phyloP scores from a whole-genome alignment of 2,888 invertebrate genomes.

The Kuschelorhynchus macadamiae region DNA sequence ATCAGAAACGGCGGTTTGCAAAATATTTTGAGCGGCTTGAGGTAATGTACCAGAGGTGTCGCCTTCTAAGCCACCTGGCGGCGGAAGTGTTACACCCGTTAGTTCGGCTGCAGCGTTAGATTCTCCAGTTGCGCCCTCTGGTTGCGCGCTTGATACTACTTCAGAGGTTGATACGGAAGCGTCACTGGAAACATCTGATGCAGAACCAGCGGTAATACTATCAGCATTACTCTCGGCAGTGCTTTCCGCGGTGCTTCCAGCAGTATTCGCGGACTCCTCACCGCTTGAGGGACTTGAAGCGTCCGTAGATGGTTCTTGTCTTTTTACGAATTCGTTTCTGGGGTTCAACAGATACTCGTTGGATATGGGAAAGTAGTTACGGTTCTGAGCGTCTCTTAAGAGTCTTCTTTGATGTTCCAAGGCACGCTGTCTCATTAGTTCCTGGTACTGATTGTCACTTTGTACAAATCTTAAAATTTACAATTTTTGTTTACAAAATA shows the following conservation, averaged over 20 bases:
- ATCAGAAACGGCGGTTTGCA: conserved; percentile 39
- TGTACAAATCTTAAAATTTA: conserved; percentile 27
- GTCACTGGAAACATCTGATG: background rate
- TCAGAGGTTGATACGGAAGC: no score
- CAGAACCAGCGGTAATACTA: background rate
- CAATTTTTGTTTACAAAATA: no score
- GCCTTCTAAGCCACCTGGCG: background rate
- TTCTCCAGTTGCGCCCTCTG: no score
- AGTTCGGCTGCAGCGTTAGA: no score
- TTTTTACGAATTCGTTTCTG: conserved; percentile 27
- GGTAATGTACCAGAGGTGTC: conserved; percentile 19
- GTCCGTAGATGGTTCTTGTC: conserved; percentile 22
- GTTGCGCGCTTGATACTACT: no score
- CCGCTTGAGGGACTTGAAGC: conserved; percentile 5
- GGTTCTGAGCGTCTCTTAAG: conserved; percentile 1
- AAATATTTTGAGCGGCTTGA: conserved; percentile 34
- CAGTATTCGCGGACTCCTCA: background rate
- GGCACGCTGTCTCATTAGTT: conserved; percentile 48
- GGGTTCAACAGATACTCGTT: conserved; percentile 33
- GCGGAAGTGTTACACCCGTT: no score
- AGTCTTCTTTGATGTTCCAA: conserved; percentile 23
- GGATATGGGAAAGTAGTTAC: conserved; percentile 27
- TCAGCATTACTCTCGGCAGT: background rate
- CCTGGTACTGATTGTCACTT: conserved; percentile 51
- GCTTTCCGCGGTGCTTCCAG: background rate